These are phyloP conservation scores for Orussus abietinus DNA, from an alignment of 1,140 invertebrate species.

Conservation along the genomic window DNA sequence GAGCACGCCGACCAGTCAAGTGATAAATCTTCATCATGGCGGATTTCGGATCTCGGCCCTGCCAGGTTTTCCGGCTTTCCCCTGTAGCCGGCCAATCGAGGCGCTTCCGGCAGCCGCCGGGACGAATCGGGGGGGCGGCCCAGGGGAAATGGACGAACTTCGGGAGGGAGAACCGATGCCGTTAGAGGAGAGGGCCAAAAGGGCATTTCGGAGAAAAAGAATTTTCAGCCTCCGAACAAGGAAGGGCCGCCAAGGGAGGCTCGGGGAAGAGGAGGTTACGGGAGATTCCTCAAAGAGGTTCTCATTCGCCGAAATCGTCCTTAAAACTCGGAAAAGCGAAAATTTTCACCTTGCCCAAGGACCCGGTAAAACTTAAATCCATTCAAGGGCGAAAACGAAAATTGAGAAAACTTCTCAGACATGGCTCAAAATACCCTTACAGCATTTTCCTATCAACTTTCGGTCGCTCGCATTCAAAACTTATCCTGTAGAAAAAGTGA, in stretches of 20 bases:
- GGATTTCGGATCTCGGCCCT: constrained; percentile 3
- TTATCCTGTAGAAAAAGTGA: no score
- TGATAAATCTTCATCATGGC: constrained; percentile 15
- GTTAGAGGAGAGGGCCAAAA: constrained; percentile 12
- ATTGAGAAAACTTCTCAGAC: no score
- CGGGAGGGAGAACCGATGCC: constrained; percentile 14
- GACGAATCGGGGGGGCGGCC: neutral
- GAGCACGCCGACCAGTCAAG: neutral
- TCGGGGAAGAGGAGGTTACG: constrained; percentile 13
- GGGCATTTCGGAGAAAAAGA: constrained; percentile 23
- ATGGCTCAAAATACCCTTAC: no score
- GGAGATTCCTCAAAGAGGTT: constrained; percentile 19
- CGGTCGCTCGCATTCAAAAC: no score
- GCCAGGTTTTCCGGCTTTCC: neutral
- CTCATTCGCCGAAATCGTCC: constrained; percentile 14
- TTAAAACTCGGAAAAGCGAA: no score
- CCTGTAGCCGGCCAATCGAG: neutral
- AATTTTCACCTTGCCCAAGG: no score
- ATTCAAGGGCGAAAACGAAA: no score
- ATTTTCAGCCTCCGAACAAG: constrained; percentile 17
- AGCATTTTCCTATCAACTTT: no score
- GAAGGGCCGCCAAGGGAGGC: neutral
- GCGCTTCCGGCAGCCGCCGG: neutral
- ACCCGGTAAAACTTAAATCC: no score
- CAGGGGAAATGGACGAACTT: constrained; percentile 7